Evolutionary conservation across 1,140 invertebrate genomes (phyloP).

Genomic region (Medauroidea extradentata): DNA sequence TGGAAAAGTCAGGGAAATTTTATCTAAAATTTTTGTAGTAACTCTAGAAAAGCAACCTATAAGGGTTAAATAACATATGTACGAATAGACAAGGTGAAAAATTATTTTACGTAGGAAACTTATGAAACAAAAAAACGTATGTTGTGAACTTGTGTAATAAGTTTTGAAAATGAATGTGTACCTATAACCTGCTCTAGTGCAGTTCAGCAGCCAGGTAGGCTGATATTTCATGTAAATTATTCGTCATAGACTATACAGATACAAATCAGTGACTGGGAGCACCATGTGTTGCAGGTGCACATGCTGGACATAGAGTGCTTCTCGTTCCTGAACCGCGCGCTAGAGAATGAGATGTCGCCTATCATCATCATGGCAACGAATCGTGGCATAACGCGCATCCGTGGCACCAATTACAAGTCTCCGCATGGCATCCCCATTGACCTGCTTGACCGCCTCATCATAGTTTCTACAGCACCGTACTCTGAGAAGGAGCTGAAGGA

Average conservation of each 20-base stretch:
- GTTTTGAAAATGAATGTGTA: not conserved
- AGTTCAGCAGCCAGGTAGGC: too few relatives aligned
- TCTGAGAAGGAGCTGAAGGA: constrained; percentile 84
- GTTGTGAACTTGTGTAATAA: not conserved
- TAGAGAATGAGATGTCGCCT: constrained; percentile 96
- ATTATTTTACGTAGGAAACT: not conserved
- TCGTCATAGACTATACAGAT: not conserved
- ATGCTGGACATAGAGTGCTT: constrained; percentile 99
- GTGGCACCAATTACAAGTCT: constrained; percentile 89
- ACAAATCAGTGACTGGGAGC: not conserved
- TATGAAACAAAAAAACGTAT: not conserved
- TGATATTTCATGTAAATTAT: not conserved
- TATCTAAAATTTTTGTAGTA: too few relatives aligned
- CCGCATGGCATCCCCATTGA: constrained; percentile 97
- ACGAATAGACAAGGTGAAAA: too few relatives aligned
- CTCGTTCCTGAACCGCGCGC: constrained; percentile 92
- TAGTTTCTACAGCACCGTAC: constrained; percentile 88
- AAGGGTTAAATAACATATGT: not conserved
- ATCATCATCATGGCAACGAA: constrained; percentile 99
- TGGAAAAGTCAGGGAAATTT: too few relatives aligned
- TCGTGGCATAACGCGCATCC: constrained; percentile 90
- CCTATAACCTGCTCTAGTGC: not conserved
- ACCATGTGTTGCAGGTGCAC: constrained; percentile 63
- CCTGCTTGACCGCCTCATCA: constrained; percentile 92
- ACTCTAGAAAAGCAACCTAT: too few relatives aligned